Percentiles rank a stretch among this genome's conserved stretches.
phyloP scores from a whole-genome alignment of 2,113 vertebrate species.

The Neotoma lepida region DNA sequence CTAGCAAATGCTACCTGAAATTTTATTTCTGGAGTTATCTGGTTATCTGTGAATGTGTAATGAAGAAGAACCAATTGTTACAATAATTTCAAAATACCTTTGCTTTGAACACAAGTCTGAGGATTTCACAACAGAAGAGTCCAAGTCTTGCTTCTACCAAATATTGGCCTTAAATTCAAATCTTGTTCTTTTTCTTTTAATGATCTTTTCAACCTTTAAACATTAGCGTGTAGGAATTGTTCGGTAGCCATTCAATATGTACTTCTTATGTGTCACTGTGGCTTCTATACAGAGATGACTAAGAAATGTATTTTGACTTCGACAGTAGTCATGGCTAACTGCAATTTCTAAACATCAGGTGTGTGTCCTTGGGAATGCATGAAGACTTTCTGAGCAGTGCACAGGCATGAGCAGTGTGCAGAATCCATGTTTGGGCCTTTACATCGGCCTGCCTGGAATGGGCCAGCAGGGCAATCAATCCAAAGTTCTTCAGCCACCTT shows the following conservation, averaged over 20 bases:
- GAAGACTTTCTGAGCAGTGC: background rate
- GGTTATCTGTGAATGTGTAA: background rate
- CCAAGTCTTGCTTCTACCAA: constrained; percentile 40
- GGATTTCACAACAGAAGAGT: constrained; percentile 35
- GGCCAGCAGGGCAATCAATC: background rate
- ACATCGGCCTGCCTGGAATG: background rate
- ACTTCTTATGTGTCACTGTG: constrained; percentile 9
- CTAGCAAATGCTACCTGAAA: background rate
- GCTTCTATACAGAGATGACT: constrained; percentile 46
- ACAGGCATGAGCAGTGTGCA: background rate
- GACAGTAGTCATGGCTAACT: background rate
- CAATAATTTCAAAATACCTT: constrained; percentile 15
- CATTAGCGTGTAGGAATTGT: constrained; percentile 8
- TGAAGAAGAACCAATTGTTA: background rate
- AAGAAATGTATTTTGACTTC: background rate
- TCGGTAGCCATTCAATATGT: constrained; percentile 47
- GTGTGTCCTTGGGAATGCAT: background rate
- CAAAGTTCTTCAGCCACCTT: background rate
- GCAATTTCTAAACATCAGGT: background rate
- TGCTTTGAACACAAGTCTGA: constrained; percentile 22
- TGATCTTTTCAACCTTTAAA: constrained; percentile 45
- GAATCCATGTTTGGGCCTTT: constrained; percentile 7
- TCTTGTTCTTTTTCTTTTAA: constrained; percentile 23
- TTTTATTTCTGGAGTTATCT: background rate
- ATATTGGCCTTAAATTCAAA: constrained; percentile 38